Evolutionary conservation across 2,888 invertebrate species (phyloP).

Genomic region (Calliphora vomitoria): DNA sequence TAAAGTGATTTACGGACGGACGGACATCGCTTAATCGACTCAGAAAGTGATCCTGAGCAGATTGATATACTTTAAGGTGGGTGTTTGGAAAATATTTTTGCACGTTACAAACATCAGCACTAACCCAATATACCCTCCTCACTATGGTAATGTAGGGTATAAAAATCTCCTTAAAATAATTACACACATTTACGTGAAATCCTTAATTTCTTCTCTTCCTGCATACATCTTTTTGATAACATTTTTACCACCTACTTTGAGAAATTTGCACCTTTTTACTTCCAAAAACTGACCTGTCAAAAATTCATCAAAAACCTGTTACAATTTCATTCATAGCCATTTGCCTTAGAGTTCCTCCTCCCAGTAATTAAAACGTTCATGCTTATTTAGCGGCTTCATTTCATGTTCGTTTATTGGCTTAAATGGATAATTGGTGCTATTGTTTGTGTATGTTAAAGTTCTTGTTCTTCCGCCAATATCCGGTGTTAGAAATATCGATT

Average conservation of each 20-base stretch:
- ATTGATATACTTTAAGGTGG: no score
- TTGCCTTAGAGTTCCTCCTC: not conserved
- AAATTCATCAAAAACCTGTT: slow-evolving; percentile 44
- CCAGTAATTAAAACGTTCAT: slow-evolving; percentile 36
- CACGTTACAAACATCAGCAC: no score
- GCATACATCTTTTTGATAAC: no score
- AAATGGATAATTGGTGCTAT: slow-evolving; percentile 21
- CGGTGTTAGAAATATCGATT: slow-evolving; percentile 28
- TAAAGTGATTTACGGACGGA: no score
- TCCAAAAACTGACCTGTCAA: slow-evolving; percentile 4
- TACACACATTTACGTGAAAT: no score
- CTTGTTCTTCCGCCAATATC: slow-evolving; percentile 13
- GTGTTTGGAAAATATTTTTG: no score
- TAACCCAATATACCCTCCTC: no score
- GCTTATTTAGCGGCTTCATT: slow-evolving; percentile 40
- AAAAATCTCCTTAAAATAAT: no score
- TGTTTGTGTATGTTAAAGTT: not conserved
- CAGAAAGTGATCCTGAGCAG: no score
- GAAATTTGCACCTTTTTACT: slow-evolving; percentile 37
- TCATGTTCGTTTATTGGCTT: slow-evolving; percentile 24
- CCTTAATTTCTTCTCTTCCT: no score
- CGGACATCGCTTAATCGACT: no score
- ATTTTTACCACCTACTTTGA: not conserved
- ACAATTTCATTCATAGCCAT: not conserved
- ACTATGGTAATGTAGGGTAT: no score